A percentile compares a stretch with the other conserved stretches of the same genome.
Conservation (phyloP, 2,797 vertebrate species). For the Huso huso region DNA sequence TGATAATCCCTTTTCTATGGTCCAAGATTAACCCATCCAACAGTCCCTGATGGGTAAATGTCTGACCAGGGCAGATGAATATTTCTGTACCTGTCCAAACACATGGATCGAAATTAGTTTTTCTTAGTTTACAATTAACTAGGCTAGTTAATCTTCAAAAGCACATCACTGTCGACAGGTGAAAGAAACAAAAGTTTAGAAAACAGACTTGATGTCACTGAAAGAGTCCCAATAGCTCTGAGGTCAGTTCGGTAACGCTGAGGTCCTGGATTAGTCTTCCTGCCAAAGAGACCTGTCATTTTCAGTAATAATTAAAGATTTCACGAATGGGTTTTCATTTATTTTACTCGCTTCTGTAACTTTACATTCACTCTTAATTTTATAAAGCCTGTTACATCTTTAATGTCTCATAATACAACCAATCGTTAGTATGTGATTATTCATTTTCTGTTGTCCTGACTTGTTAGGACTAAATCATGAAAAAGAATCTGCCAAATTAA, state of each 20-base stretch:
- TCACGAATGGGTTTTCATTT: conserved; percentile 35
- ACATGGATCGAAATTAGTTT: conserved; percentile 10
- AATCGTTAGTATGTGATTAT: neutral
- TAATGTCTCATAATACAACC: no score
- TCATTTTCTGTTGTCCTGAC: neutral
- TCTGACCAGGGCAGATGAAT: conserved; percentile 18
- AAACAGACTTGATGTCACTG: no score
- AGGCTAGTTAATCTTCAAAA: conserved; percentile 57
- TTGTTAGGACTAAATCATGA: neutral
- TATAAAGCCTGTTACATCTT: no score
- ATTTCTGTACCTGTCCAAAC: conserved; percentile 28
- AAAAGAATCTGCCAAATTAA: neutral
- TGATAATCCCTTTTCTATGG: conserved; percentile 41
- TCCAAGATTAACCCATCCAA: conserved; percentile 37
- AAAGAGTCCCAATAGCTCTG: no score
- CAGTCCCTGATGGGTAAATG: conserved; percentile 37
- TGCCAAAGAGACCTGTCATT: neutral
- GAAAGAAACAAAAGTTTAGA: no score
- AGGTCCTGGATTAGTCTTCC: conserved; percentile 20
- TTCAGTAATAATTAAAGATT: conserved; percentile 33
- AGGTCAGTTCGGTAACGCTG: neutral
- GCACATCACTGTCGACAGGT: conserved; percentile 5
- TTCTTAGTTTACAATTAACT: conserved; percentile 44
- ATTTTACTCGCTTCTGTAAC: conserved; percentile 24
- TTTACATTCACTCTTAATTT: conserved; percentile 27